Evolutionary conservation across 1,140 invertebrate species (phyloP).

Genomic region (Drosophila murphyi): DNA sequence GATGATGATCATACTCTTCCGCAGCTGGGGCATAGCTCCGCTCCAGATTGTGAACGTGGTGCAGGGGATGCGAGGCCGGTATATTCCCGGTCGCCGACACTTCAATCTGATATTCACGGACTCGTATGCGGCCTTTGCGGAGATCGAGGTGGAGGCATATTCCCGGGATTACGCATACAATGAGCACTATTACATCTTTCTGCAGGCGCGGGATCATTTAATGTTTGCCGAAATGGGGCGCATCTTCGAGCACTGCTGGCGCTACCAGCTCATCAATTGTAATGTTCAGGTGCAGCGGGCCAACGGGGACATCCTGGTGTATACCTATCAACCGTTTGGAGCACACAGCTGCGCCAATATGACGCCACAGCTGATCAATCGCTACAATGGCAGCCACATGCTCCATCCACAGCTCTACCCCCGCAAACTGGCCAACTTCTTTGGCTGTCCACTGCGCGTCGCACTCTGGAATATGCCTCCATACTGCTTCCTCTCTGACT

Average conservation of each 20-base stretch:
- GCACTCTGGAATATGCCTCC: slow-evolving; percentile 63
- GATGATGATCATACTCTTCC: slow-evolving; percentile 67
- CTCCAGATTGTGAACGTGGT: slow-evolving; percentile 66
- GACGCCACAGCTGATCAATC: slow-evolving; percentile 63
- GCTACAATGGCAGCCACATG: slow-evolving; percentile 58
- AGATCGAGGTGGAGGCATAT: slow-evolving; percentile 63
- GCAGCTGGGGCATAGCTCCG: slow-evolving; percentile 61
- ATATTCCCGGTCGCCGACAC: slow-evolving; percentile 49
- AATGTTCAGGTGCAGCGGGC: slow-evolving; percentile 70
- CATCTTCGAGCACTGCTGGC: slow-evolving; percentile 76
- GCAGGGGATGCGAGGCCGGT: slow-evolving; percentile 4
- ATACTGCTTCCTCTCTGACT: slow-evolving; percentile 14
- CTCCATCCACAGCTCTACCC: slow-evolving; percentile 56
- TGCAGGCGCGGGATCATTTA: slow-evolving; percentile 62
- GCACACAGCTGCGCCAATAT: slow-evolving; percentile 37
- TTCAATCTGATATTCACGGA: slow-evolving; percentile 73
- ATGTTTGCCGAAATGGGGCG: slow-evolving; percentile 55
- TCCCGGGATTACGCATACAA: slow-evolving; percentile 64
- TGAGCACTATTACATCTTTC: slow-evolving; percentile 76
- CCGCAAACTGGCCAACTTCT: slow-evolving; percentile 63
- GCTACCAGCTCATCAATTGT: slow-evolving; percentile 69
- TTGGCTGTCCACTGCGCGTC: slow-evolving; percentile 55
- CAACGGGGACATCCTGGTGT: slow-evolving; percentile 66
- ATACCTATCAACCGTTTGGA: slow-evolving; percentile 67
- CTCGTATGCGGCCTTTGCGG: slow-evolving; percentile 64